These are phyloP conservation scores for Sialis fuliginosa DNA, from an alignment of 2,888 invertebrate genomes.

Conservation along the genomic window DNA sequence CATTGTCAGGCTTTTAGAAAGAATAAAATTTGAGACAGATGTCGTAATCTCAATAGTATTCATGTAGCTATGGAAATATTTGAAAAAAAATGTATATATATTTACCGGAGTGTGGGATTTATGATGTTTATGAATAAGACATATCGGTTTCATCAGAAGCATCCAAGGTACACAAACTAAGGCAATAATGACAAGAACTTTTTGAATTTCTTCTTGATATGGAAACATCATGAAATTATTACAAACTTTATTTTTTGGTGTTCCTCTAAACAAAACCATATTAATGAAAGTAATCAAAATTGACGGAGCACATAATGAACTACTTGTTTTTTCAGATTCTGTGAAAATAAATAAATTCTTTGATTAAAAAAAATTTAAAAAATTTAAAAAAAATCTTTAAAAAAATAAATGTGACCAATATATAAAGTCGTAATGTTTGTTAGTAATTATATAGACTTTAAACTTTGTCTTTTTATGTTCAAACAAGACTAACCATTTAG, in stretches of 20 bases:
- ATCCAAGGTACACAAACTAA: constrained; percentile 83
- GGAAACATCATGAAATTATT: constrained; percentile 41
- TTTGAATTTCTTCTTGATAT: constrained; percentile 61
- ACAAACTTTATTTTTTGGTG: constrained; percentile 27
- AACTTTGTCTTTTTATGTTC: too few species aligned
- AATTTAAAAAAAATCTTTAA: not conserved
- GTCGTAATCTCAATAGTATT: too few species aligned
- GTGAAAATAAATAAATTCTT: constrained; percentile 5
- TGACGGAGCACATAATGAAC: constrained; percentile 51
- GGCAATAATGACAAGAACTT: constrained; percentile 64
- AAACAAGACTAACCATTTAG: constrained; percentile 17
- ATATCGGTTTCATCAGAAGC: constrained; percentile 82
- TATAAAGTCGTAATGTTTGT: not conserved
- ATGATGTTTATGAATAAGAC: constrained; percentile 37
- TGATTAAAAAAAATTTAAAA: not conserved
- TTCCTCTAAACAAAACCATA: constrained; percentile 81
- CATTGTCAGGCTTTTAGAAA: too few species aligned
- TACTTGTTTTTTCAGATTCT: constrained; percentile 17
- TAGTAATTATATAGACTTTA: too few species aligned
- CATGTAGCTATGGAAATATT: too few species aligned
- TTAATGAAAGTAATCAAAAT: constrained; percentile 95
- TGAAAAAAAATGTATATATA: too few species aligned
- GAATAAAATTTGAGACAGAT: too few species aligned
- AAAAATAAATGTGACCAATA: not conserved
- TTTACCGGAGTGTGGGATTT: not conserved